A percentile compares a stretch with the other conserved stretches of the same genome.
phyloP scores from a whole-genome alignment of 1,140 invertebrate species.

The Rhyzopertha dominica region DNA sequence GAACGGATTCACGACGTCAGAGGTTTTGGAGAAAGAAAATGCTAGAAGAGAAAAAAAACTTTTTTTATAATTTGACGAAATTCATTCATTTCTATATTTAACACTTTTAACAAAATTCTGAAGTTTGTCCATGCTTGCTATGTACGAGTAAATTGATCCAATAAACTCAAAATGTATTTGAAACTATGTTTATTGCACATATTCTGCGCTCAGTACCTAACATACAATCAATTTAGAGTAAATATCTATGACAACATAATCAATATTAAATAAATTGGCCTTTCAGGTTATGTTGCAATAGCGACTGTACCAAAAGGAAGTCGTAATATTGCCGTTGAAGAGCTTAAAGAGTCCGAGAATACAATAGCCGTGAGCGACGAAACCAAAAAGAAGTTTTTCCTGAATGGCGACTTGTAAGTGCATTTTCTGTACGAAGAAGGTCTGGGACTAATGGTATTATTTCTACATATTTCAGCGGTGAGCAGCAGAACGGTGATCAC shows the following conservation, averaged over 20 bases:
- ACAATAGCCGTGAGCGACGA: slow-evolving; percentile 41
- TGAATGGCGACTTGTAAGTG: slow-evolving; percentile 48
- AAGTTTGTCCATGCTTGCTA: too few relatives aligned
- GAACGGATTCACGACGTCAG: too few relatives aligned
- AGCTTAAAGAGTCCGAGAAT: slow-evolving; percentile 41
- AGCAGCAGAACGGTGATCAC: slow-evolving; percentile 43
- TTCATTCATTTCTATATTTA: too few relatives aligned
- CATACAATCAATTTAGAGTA: neutral
- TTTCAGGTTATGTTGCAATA: slow-evolving; percentile 45
- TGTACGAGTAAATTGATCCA: too few relatives aligned
- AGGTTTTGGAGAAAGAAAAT: too few relatives aligned
- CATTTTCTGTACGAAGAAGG: neutral
- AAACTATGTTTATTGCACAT: too few relatives aligned
- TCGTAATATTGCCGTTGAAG: slow-evolving; percentile 44
- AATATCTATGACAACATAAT: neutral
- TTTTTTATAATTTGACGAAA: too few relatives aligned
- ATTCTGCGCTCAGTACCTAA: too few relatives aligned
- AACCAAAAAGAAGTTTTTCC: slow-evolving; percentile 41
- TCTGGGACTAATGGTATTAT: slow-evolving; percentile 10
- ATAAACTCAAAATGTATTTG: too few relatives aligned
- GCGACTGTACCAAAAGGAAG: slow-evolving; percentile 45
- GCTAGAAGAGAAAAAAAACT: too few relatives aligned
- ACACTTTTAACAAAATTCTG: too few relatives aligned
- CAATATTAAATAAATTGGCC: slow-evolving; percentile 2
- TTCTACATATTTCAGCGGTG: slow-evolving; percentile 30